These are phyloP conservation scores for Lacanobia wlatinum DNA, from an alignment of 2,888 invertebrate species.

Conservation along the genomic window DNA sequence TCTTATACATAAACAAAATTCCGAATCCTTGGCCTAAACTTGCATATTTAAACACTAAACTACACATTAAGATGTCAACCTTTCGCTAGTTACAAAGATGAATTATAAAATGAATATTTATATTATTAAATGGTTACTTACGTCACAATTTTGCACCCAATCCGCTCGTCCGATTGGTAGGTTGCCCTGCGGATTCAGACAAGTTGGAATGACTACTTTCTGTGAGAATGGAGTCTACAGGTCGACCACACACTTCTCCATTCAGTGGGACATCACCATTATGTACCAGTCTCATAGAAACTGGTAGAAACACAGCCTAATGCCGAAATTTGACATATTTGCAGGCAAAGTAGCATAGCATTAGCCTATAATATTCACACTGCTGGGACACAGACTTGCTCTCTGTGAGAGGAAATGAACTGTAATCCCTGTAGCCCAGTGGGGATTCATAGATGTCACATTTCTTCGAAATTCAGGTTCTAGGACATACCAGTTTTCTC, in stretches of 20 bases:
- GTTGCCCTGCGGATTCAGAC: conserved; percentile 61
- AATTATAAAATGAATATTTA: background rate
- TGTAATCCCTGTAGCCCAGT: background rate
- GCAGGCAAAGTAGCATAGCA: background rate
- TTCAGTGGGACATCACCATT: background rate
- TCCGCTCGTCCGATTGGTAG: conserved; percentile 56
- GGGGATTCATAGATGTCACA: too few relatives aligned
- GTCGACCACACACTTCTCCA: conserved; percentile 6
- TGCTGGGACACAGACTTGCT: background rate
- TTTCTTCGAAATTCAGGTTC: too few relatives aligned
- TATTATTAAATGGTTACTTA: conserved; percentile 42
- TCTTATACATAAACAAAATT: background rate
- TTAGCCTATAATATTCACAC: background rate
- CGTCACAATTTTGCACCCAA: conserved; percentile 53
- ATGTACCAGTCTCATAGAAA: background rate
- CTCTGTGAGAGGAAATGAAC: background rate
- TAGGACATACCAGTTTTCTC: too few relatives aligned
- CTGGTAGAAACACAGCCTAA: background rate
- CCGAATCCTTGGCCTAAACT: background rate
- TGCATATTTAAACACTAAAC: background rate
- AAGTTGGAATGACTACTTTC: conserved; percentile 52
- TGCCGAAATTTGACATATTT: background rate
- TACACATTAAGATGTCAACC: background rate
- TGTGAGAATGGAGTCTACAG: conserved; percentile 21
- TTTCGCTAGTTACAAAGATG: background rate